These are phyloP conservation scores for Echinops telfairi DNA, from an alignment of 2,113 vertebrate species.

Conservation along the genomic window DNA sequence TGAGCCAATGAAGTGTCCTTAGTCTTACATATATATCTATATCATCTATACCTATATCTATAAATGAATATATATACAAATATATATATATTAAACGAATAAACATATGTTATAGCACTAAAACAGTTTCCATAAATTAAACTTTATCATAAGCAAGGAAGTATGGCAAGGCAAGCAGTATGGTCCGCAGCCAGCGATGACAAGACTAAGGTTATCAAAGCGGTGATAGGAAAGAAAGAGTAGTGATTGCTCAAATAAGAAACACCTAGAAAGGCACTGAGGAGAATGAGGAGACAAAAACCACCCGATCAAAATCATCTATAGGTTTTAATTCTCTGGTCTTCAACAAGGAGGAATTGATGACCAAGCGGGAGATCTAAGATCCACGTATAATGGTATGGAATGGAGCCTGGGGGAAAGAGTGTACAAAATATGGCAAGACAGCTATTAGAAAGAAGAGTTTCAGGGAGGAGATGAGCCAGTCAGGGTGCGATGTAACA, in stretches of 20 bases:
- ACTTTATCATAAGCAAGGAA: slow-evolving; percentile 33
- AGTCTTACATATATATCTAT: too few species aligned
- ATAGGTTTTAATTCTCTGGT: neutral
- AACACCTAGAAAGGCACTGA: neutral
- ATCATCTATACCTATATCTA: too few species aligned
- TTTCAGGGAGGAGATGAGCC: too few species aligned
- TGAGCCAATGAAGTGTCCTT: too few species aligned
- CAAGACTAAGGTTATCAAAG: neutral
- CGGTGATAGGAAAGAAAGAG: neutral
- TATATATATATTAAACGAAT: neutral
- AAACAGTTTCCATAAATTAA: neutral
- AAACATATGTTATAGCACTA: neutral
- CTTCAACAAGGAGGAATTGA: neutral
- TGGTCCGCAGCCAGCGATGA: slow-evolving; percentile 8
- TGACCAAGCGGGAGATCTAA: neutral
- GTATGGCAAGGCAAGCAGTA: neutral
- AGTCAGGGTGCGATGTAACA: too few species aligned
- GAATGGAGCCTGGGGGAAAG: neutral
- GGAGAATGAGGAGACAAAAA: neutral
- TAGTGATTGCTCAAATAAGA: slow-evolving; percentile 4
- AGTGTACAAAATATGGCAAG: neutral
- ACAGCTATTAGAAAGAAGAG: neutral
- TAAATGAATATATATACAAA: too few species aligned
- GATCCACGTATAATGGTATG: neutral
- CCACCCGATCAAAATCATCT: neutral